Percentiles rank a stretch among this genome's conserved stretches.
Conservation (phyloP, 2,113 vertebrate species). For the Archilochus colubris region DNA sequence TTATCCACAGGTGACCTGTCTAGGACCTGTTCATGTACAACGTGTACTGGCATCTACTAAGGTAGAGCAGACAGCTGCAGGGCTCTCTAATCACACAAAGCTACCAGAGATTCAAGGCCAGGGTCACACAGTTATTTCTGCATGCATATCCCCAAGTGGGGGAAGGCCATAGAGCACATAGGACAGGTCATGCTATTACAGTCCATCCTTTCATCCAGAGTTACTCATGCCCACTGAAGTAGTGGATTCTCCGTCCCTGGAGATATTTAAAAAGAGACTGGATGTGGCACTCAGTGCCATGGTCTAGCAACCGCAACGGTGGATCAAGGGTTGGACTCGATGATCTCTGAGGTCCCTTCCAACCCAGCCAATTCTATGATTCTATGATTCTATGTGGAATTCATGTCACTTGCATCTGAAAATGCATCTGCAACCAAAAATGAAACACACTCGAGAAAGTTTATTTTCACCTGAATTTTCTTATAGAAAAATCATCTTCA, state of each 20-base stretch:
- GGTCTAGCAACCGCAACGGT: no score
- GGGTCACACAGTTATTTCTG: not conserved
- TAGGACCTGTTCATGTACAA: not conserved
- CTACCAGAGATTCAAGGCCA: not conserved
- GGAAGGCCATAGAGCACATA: not conserved
- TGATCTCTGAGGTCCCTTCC: no score
- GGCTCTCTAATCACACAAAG: not conserved
- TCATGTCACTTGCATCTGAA: not conserved
- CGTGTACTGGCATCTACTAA: not conserved
- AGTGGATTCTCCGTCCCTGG: no score
- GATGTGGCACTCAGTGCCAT: no score
- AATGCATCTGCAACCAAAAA: not conserved
- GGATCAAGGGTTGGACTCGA: no score
- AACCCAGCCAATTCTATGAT: no score
- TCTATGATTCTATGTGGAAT: no score
- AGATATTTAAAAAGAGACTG: no score
- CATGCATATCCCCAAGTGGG: fast-evolving
- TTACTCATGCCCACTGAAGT: no score
- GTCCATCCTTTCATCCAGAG: not conserved
- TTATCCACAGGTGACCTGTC: not conserved
- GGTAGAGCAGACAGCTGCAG: not conserved
- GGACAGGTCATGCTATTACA: not conserved
- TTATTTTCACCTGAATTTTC: not conserved
- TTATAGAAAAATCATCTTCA: not conserved
- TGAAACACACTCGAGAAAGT: not conserved